Conservation (phyloP, 2,797 vertebrate genomes). For the Oreochromis grahami region DNA sequence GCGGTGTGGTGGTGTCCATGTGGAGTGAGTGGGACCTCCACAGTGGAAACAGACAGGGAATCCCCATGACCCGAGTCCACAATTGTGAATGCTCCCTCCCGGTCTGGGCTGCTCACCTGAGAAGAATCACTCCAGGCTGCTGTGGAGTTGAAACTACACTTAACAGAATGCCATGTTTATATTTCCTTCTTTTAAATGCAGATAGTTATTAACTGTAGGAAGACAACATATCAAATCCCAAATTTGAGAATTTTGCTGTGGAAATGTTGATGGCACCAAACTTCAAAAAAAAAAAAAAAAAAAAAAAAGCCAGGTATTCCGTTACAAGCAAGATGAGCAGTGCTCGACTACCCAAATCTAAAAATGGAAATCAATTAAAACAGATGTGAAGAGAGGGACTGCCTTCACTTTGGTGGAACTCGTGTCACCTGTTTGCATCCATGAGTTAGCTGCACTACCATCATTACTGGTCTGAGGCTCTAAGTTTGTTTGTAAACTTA, state of each 20-base stretch:
- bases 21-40: slow-evolving; percentile 81
- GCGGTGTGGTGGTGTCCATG: slow-evolving; percentile 71
- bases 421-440: neutral
- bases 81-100: slow-evolving; percentile 79
- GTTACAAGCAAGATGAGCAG: neutral
- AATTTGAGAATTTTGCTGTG: neutral
- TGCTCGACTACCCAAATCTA: neutral
- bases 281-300: neutral
- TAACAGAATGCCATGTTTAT: neutral
- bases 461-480: neutral
- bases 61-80: slow-evolving; percentile 90
- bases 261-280: neutral
- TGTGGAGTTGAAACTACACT: slow-evolving; percentile 23
- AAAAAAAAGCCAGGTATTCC: neutral
- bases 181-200: neutral
- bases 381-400: neutral
- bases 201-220: neutral
- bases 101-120: slow-evolving; percentile 91
- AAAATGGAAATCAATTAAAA: neutral
- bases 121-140: slow-evolving; percentile 93
- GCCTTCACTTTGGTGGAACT: neutral
- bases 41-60: slow-evolving; percentile 82
- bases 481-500: neutral
- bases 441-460: neutral
- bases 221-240: neutral